These are phyloP conservation scores for Aplodontia rufa DNA, from an alignment of 2,113 vertebrate species.

Conservation along the genomic window DNA sequence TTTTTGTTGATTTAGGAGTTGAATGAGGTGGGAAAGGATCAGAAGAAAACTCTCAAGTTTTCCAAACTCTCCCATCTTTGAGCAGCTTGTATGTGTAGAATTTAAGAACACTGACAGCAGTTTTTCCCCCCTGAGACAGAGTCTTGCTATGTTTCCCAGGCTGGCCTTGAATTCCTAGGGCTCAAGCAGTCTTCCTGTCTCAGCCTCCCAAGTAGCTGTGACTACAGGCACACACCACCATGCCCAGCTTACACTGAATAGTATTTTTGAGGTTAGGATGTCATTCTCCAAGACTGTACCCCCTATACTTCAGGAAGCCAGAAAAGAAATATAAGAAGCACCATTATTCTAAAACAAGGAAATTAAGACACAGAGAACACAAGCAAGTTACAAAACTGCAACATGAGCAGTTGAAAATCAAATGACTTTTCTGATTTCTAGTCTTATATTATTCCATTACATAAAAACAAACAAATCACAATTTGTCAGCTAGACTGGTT, in stretches of 20 bases:
- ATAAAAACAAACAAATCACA: slow-evolving; percentile 22
- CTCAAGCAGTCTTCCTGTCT: neutral
- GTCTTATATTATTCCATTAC: neutral
- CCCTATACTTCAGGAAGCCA: neutral
- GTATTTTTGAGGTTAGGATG: neutral
- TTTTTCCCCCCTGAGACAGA: neutral
- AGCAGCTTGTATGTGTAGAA: neutral
- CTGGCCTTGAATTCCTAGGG: neutral
- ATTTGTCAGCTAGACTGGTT: neutral
- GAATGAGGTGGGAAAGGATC: neutral
- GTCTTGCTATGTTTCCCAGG: neutral
- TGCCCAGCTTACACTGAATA: too few species aligned
- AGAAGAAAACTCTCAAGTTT: slow-evolving; percentile 15
- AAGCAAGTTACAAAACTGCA: slow-evolving; percentile 9
- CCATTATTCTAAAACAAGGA: slow-evolving; percentile 36
- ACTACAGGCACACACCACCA: neutral
- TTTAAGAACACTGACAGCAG: neutral
- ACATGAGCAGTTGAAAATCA: neutral
- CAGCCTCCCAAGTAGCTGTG: neutral
- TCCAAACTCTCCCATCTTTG: neutral
- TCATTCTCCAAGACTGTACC: neutral
- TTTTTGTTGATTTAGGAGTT: neutral
- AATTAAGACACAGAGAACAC: slow-evolving; percentile 35
- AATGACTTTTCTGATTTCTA: neutral
- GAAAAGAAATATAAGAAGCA: slow-evolving; percentile 23